A percentile compares a stretch with the other conserved stretches of the same genome.
Conservation (phyloP, 2,797 vertebrate species). For the Salarias fasciatus region DNA sequence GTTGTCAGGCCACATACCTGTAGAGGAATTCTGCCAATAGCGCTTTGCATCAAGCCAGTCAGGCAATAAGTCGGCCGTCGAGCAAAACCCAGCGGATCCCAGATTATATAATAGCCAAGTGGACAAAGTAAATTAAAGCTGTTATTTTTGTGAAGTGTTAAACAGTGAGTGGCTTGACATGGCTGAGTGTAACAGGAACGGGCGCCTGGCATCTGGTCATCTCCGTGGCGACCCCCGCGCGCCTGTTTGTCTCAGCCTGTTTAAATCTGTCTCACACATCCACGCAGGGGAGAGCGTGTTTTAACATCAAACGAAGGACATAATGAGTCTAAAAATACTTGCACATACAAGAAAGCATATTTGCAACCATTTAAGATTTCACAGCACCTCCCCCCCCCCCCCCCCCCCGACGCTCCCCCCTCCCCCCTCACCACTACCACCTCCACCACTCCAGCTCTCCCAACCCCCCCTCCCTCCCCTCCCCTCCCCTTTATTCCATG, state of each 20-base stretch:
- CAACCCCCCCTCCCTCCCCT: neutral
- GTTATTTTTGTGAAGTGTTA: conserved; percentile 30
- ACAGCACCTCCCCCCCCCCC: neutral
- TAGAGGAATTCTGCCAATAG: conserved; percentile 73
- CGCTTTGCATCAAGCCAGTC: conserved; percentile 53
- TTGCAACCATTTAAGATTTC: conserved; percentile 32
- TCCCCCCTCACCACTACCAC: neutral
- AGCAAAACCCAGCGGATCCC: conserved; percentile 36
- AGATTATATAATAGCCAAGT: conserved; percentile 47
- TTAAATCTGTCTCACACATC: conserved; percentile 22
- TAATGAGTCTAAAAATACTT: conserved; percentile 46
- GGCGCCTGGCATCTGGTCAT: conserved; percentile 44
- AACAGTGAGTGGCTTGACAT: conserved; percentile 30
- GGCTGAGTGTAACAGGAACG: conserved; percentile 33
- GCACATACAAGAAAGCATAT: conserved; percentile 24
- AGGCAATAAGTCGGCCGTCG: conserved; percentile 43
- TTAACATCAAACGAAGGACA: conserved; percentile 37
- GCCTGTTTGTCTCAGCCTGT: conserved; percentile 17
- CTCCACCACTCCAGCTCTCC: conserved; percentile 5
- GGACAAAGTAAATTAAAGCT: conserved; percentile 36
- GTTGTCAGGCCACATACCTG: conserved; percentile 71
- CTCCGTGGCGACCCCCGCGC: neutral
- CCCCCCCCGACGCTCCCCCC: too few species aligned
- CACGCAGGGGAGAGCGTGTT: conserved; percentile 10
- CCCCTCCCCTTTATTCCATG: neutral